Evolutionary conservation across 1,140 invertebrate species (phyloP), one percentile per base, ranked within the genome.

Genomic region (Listronotus oregonensis): DNA sequence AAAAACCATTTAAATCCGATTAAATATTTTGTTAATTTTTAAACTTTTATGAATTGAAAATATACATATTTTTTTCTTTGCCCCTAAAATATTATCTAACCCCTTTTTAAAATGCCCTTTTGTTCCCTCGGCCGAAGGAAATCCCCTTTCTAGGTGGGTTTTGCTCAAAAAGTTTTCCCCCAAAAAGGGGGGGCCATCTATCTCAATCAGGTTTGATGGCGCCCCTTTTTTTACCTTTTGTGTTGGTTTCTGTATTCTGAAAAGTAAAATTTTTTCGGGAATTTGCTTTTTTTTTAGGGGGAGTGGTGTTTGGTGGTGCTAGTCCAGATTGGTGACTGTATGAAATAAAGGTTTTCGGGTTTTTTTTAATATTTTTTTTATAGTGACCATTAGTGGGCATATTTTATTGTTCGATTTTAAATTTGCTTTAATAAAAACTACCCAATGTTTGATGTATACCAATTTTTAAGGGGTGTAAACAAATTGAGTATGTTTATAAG

Each of bases 401-500:
- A 14, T 58, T 65, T 51, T 43, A 50, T 40, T 15, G 15, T 14
- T 50, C 70, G 54, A 51, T 68, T 70, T 65, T 64, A 68, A 68
- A 67, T 69, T 73, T 68, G 68, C 69, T 56, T 46, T 40, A 65
- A 56, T 70, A 27, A 56, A 63, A 70, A 46, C 68, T 73, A 67
- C 47, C 63, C 70, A 66, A 95, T 95, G 93, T 94, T 95, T 83
- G 91, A 83, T 98, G 95, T 89, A 97, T 98, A 86, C 95, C 96
- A 80, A 92, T 97, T 81, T 97, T 98, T 84, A 95, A 95, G 85
- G 93, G 92, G 81, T 98, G 96, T 87, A 98, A 98, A 83, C 96
- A 98, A 89, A 94, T 99, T 77, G 96, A 99, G 86, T 96, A 90
- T 85, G 92, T 99, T 83, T 96, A 99, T 87, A 97, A 97, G 85